These are phyloP conservation scores for Tadarida brasiliensis DNA, from an alignment of 2,797 vertebrate genomes.

Conservation along the genomic window DNA sequence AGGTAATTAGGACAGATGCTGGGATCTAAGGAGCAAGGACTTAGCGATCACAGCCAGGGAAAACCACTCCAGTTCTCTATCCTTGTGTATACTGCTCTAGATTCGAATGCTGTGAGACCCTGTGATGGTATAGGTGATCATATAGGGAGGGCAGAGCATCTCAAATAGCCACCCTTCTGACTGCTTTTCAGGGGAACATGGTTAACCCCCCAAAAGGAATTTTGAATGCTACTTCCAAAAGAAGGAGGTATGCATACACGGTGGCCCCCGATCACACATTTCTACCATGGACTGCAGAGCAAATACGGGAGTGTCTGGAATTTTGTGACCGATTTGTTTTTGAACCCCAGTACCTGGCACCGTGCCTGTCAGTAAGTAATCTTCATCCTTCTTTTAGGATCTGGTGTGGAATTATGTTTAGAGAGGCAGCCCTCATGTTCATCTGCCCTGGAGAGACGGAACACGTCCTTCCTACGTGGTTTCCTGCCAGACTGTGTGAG, in stretches of 20 bases:
- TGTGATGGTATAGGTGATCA: neutral
- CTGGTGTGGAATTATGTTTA: neutral
- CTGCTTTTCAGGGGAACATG: neutral
- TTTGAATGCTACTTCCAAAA: conserved; percentile 35
- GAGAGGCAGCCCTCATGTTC: neutral
- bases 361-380: neutral
- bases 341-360: neutral
- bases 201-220: neutral
- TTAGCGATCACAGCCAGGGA: neutral
- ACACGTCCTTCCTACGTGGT: neutral
- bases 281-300: neutral
- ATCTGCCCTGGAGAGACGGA: neutral
- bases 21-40: neutral
- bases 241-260: neutral
- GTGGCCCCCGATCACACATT: neutral
- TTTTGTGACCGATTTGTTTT: neutral
- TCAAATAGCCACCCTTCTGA: neutral
- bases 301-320: neutral
- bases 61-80: neutral
- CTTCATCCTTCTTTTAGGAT: neutral
- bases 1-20: neutral
- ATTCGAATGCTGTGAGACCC: neutral
- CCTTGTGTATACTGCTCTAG: neutral
- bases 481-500: neutral
- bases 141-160: neutral